These are phyloP conservation scores for Bradypodion ventrale DNA, from an alignment of 2,797 vertebrate genomes.

Conservation along the genomic window DNA sequence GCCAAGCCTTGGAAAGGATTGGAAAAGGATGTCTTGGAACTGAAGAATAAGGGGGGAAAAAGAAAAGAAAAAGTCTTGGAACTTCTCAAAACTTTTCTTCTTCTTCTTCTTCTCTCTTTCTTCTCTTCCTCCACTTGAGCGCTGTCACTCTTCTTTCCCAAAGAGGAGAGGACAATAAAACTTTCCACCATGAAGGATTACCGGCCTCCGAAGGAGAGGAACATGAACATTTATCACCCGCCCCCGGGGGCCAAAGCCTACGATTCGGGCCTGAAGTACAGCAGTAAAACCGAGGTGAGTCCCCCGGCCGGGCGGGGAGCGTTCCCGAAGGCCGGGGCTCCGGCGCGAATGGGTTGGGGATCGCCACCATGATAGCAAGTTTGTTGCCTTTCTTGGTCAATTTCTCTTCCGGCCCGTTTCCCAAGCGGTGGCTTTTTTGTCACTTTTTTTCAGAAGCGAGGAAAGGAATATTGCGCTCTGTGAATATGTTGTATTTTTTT, in stretches of 20 bases:
- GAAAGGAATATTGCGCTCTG: no score
- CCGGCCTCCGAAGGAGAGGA: slow-evolving; percentile 14
- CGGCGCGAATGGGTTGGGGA: neutral
- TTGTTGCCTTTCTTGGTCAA: neutral
- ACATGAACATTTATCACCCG: slow-evolving; percentile 49
- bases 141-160: neutral
- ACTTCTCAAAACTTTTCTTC: no score
- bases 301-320: no score
- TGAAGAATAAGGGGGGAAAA: no score
- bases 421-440: neutral
- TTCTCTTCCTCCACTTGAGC: no score
- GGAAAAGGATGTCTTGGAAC: no score
- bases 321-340: neutral
- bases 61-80: no score
- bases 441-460: neutral
- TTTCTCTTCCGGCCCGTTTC: neutral
- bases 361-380: neutral
- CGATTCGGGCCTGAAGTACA: slow-evolving; percentile 66
- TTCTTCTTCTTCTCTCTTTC: no score
- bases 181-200: slow-evolving; percentile 53
- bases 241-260: slow-evolving; percentile 25
- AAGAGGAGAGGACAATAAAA: neutral
- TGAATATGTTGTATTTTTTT: no score
- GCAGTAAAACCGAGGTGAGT: slow-evolving; percentile 59
- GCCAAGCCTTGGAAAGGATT: accelerated